Conservation (phyloP, 2,113 vertebrate genomes). For the Saguinus midas region DNA sequence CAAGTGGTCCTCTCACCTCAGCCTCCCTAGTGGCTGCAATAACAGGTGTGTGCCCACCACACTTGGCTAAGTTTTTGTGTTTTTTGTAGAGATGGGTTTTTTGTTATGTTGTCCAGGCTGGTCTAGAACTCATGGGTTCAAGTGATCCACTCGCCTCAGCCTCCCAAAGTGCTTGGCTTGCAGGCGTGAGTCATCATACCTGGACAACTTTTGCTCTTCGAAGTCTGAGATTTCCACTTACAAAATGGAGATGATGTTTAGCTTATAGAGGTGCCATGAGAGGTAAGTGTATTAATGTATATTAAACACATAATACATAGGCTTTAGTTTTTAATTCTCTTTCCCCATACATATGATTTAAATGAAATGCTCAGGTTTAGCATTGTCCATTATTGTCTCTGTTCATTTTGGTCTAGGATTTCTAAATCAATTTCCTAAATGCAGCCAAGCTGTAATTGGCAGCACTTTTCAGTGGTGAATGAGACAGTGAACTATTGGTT, state of each 20-base stretch:
- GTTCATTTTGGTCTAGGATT: conserved; percentile 12
- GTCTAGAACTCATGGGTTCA: too few species aligned
- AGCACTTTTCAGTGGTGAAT: not conserved
- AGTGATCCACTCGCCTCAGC: too few species aligned
- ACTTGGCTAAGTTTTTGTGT: too few species aligned
- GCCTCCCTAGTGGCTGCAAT: too few species aligned
- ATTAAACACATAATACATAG: not conserved
- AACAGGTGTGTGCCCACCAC: too few species aligned
- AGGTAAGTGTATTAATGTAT: not conserved
- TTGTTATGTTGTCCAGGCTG: too few species aligned
- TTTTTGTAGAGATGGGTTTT: too few species aligned
- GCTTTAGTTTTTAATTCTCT: not conserved
- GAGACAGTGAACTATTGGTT: not conserved
- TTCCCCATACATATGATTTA: not conserved
- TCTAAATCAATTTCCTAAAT: not conserved
- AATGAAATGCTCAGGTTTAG: not conserved
- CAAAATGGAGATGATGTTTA: not conserved
- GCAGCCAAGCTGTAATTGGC: not conserved
- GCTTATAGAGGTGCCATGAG: not conserved
- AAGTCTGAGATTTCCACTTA: not conserved
- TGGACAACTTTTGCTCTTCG: not conserved
- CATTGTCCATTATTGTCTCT: not conserved
- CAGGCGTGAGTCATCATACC: too few species aligned
- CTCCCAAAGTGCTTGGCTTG: too few species aligned
- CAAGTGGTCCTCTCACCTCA: too few species aligned